phyloP scores from a whole-genome alignment of 2,888 invertebrate species.

The Molanna angustata region DNA sequence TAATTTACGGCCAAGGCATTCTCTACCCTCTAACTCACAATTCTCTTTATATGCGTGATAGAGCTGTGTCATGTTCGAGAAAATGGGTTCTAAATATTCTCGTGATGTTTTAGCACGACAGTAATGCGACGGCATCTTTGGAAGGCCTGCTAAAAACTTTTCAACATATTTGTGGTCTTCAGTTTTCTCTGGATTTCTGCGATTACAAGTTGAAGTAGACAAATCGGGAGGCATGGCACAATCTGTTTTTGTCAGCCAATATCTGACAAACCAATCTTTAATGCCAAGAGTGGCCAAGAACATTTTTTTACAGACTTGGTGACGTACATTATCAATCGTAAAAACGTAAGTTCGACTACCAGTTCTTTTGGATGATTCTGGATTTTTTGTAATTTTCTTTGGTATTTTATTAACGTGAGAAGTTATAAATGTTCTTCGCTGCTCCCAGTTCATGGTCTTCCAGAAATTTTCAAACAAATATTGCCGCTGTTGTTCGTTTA shows the following conservation, averaged over 20 bases:
- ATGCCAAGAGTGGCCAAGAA: neutral
- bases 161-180: neutral
- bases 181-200: neutral
- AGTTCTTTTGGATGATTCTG: neutral
- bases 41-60: constrained; percentile 1
- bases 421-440: constrained; percentile 1
- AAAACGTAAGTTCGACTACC: neutral
- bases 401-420: neutral
- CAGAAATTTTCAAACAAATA: constrained; percentile 1
- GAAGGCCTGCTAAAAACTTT: constrained; percentile 1
- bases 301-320: constrained; percentile 6
- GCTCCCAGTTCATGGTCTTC: constrained; percentile 5
- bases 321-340: constrained; percentile 1
- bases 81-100: constrained; percentile 6
- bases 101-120: constrained; percentile 2
- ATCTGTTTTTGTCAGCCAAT: neutral
- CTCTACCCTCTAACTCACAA: neutral
- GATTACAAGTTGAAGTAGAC: neutral
- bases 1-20: neutral
- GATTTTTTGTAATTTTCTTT: constrained; percentile 6
- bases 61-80: neutral
- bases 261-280: constrained; percentile 5
- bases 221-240: constrained; percentile 5
- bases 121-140: constrained; percentile 3
- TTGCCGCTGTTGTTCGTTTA: neutral